Conservation (phyloP, 2,888 invertebrate genomes). For the Plusia festucae region DNA sequence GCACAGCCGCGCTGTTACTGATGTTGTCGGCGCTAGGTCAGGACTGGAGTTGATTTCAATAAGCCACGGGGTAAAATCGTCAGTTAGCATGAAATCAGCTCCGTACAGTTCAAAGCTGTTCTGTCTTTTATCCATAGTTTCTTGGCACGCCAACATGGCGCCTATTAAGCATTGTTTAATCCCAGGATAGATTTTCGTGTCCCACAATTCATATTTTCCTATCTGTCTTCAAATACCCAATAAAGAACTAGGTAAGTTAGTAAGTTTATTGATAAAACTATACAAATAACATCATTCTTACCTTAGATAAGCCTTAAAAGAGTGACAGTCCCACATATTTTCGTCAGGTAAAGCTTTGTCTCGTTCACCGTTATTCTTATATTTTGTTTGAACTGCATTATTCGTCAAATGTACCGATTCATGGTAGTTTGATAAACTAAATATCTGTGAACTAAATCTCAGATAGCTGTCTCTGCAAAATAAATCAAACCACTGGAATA, state of each 20-base stretch:
- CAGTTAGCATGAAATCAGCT: constrained; percentile 98
- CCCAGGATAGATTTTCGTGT: constrained; percentile 95
- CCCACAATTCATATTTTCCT: constrained; percentile 94
- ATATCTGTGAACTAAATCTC: constrained; percentile 97
- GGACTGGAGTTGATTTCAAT: constrained; percentile 98
- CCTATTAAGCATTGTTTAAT: constrained; percentile 94
- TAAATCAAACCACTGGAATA: constrained; percentile 14
- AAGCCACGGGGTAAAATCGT: constrained; percentile 96
- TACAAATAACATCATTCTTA: constrained; percentile 69
- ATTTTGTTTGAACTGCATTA: constrained; percentile 97
- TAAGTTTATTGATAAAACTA: constrained; percentile 23
- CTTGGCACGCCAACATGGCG: constrained; percentile 96
- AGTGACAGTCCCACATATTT: constrained; percentile 98
- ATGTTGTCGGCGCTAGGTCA: constrained; percentile 96
- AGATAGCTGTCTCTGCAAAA: constrained; percentile 95
- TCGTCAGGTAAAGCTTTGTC: constrained; percentile 95
- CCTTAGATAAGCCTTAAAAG: constrained; percentile 93
- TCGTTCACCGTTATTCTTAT: constrained; percentile 92
- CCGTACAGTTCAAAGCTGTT: constrained; percentile 98
- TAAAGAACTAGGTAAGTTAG: constrained; percentile 33
- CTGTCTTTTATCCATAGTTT: constrained; percentile 93
- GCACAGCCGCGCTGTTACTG: constrained; percentile 96
- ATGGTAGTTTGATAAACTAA: constrained; percentile 95
- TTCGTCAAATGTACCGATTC: constrained; percentile 98
- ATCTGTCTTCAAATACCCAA: constrained; percentile 89